These are phyloP conservation scores for Eledone cirrhosa DNA, from an alignment of 2,888 invertebrate genomes.

Conservation along the genomic window DNA sequence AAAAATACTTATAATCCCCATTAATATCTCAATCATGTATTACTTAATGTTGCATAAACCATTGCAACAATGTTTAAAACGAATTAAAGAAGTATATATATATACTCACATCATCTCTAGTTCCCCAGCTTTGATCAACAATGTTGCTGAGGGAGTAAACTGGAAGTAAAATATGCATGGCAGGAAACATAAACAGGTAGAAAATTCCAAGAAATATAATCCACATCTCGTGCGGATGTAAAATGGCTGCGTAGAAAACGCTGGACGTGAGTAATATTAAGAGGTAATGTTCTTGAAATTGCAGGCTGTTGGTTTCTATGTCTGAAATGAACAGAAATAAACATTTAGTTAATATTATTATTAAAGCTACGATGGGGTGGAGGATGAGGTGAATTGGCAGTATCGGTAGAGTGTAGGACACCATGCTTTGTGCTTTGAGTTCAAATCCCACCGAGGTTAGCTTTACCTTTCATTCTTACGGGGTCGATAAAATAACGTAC, in stretches of 20 bases:
- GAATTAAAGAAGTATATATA: too few species aligned
- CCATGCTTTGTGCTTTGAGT: too few species aligned
- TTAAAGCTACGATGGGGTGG: too few species aligned
- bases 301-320: conserved; percentile 37
- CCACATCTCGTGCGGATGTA: conserved; percentile 46
- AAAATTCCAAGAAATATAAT: conserved; percentile 46
- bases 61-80: too few species aligned
- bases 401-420: too few species aligned
- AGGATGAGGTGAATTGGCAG: too few species aligned
- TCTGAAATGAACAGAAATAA: conserved; percentile 36
- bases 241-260: conserved; percentile 45
- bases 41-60: too few species aligned
- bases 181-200: conserved; percentile 52
- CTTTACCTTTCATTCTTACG: too few species aligned
- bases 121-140: conserved; percentile 55
- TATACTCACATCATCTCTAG: conserved; percentile 45
- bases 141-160: conserved; percentile 53
- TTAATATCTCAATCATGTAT: too few species aligned
- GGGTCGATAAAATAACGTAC: too few species aligned
- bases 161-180: conserved; percentile 53
- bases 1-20: too few species aligned
- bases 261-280: conserved; percentile 47
- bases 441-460: too few species aligned
- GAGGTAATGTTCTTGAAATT: conserved; percentile 50
- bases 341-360: background rate